Evolutionary conservation across 2,113 vertebrate species (phyloP).

Genomic region (Spea multiplicata): DNA sequence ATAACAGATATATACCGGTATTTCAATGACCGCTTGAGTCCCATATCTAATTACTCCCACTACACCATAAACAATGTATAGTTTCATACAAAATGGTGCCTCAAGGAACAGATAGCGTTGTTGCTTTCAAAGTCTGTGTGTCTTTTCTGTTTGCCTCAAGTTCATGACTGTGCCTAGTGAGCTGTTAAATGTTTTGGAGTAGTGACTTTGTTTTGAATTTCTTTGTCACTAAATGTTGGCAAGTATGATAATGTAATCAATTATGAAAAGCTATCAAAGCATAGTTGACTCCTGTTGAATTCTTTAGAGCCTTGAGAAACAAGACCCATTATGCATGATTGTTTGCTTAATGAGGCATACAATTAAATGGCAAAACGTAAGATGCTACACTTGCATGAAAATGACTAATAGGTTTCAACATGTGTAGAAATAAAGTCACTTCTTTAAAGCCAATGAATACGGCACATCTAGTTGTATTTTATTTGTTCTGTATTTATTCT

Average conservation of each 20-base stretch:
- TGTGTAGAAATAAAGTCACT: constrained; percentile 24
- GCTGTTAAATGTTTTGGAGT: constrained; percentile 37
- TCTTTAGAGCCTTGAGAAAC: constrained; percentile 44
- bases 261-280: constrained; percentile 48
- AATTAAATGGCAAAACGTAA: constrained; percentile 45
- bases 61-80: no score
- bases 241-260: constrained; percentile 48
- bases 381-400: constrained; percentile 32
- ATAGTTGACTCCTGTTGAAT: constrained; percentile 48
- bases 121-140: neutral
- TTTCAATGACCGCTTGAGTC: no score
- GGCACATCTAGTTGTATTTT: no score
- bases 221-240: constrained; percentile 43
- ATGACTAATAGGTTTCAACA: constrained; percentile 41
- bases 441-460: constrained; percentile 17
- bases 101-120: neutral
- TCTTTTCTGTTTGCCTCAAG: constrained; percentile 2
- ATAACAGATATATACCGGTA: no score
- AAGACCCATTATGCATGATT: constrained; percentile 48
- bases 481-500: no score
- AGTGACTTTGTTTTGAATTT: constrained; percentile 47
- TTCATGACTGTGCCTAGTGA: constrained; percentile 25
- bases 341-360: constrained; percentile 49
- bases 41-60: no score
- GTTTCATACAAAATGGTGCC: neutral